phyloP scores from a whole-genome alignment of 2,113 vertebrate genomes.

The Cochlearius cochlearius region DNA sequence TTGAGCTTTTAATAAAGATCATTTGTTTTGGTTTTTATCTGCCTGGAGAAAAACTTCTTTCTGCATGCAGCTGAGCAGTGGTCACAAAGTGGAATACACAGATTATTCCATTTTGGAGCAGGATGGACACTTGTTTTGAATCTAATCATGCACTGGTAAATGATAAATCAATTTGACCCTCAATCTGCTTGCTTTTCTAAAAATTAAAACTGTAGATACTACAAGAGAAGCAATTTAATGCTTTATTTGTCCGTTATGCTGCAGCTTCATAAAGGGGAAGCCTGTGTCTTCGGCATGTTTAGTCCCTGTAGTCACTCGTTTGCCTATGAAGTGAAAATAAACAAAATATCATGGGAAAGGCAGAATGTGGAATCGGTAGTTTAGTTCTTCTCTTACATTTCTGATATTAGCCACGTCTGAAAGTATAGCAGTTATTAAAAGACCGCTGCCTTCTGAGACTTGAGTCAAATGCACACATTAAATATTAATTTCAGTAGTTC shows the following conservation, averaged over 20 bases:
- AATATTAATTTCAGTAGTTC: neutral
- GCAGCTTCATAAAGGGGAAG: neutral
- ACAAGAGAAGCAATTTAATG: neutral
- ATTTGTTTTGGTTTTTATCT: neutral
- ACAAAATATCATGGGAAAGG: neutral
- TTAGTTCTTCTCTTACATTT: neutral
- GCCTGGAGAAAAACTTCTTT: neutral
- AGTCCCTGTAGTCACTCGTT: neutral
- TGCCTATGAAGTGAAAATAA: neutral
- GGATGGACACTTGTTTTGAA: neutral
- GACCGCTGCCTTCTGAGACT: neutral
- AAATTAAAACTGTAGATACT: neutral
- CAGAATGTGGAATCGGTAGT: neutral
- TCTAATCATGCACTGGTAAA: neutral
- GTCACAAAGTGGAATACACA: neutral
- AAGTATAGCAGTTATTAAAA: neutral
- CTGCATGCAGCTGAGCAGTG: neutral
- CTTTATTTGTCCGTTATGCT: neutral
- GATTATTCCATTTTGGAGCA: neutral
- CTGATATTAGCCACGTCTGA: neutral
- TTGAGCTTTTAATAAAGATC: neutral
- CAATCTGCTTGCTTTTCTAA: neutral
- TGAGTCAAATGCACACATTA: neutral
- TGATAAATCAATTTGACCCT: neutral
- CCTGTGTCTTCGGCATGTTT: neutral